Percentiles rank a stretch among this genome's conserved stretches.
phyloP scores from a whole-genome alignment of 30 jellyfish, hydroid and myxozoan genomes.

The Chironex yamaguchii region DNA sequence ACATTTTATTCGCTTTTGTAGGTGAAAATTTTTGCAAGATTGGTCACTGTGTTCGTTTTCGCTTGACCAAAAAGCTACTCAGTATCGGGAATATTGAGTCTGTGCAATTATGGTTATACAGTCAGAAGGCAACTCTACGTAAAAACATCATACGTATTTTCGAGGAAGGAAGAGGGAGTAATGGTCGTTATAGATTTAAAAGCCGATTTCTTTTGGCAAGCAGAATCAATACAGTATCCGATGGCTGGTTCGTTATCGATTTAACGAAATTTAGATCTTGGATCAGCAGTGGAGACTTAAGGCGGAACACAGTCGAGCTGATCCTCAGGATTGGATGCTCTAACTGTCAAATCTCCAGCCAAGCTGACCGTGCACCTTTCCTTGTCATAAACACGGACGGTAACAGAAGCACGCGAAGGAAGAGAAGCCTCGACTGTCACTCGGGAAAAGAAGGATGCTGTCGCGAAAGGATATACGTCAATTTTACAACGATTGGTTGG shows the following conservation, averaged over 20 bases:
- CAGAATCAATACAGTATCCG: not conserved
- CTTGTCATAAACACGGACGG: constrained; percentile 48
- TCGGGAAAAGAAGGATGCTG: constrained; percentile 71
- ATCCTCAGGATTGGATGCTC: constrained; percentile 47
- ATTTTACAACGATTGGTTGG: constrained; percentile 83
- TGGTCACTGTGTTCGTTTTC: not conserved
- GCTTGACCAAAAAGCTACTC: not conserved
- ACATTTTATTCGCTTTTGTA: not conserved
- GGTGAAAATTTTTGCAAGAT: not conserved
- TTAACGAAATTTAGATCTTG: constrained; percentile 65
- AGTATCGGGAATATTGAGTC: not conserved
- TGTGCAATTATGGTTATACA: constrained; percentile 13
- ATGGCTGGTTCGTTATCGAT: constrained; percentile 44
- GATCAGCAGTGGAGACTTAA: constrained; percentile 51
- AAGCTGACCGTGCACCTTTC: constrained; percentile 73
- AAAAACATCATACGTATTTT: not conserved
- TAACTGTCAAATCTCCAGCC: constrained; percentile 66
- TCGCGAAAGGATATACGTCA: constrained; percentile 63
- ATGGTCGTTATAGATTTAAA: not conserved
- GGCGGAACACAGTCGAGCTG: constrained; percentile 50
- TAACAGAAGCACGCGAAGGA: constrained; percentile 39
- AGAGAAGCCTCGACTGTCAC: constrained; percentile 65
- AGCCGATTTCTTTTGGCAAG: not conserved
- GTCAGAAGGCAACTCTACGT: not conserved
- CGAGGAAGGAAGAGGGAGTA: not conserved